Evolutionary conservation across 2,888 invertebrate species (phyloP).

Genomic region (Slavum lentiscoides): DNA sequence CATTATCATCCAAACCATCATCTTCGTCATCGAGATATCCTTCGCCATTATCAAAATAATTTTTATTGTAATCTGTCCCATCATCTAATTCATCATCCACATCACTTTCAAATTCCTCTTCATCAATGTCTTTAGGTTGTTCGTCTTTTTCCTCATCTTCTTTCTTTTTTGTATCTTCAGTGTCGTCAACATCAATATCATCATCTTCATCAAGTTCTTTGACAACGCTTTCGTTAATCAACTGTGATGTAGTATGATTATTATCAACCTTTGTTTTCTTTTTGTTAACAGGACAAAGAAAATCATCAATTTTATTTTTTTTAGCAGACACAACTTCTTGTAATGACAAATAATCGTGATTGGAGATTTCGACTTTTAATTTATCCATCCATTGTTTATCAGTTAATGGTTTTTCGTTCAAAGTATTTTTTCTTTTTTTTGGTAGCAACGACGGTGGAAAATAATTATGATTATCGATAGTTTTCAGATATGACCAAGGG

Average conservation of each 20-base stretch:
- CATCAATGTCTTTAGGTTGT: conserved; percentile 63
- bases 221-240: conserved; percentile 30
- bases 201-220: conserved; percentile 50
- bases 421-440: conserved; percentile 32
- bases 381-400: conserved; percentile 50
- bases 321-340: conserved; percentile 38
- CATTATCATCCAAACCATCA: conserved; percentile 74
- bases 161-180: conserved; percentile 62
- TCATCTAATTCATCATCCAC: conserved; percentile 84
- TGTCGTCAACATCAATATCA: conserved; percentile 59
- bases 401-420: conserved; percentile 47
- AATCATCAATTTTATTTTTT: conserved; percentile 53
- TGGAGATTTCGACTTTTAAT: conserved; percentile 32
- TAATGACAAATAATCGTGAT: conserved; percentile 51
- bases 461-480: conserved; percentile 39
- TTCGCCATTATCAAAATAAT: conserved; percentile 87
- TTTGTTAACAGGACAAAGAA: conserved; percentile 47
- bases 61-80: conserved; percentile 84
- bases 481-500: conserved; percentile 51
- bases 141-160: conserved; percentile 66
- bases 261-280: conserved; percentile 47
- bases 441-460: conserved; percentile 47
- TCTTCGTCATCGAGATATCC: conserved; percentile 80
- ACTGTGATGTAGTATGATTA: conserved; percentile 24
- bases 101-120: conserved; percentile 69